phyloP scores from a whole-genome alignment of 2,113 vertebrate species.

The Dicrurus megarhynchus region DNA sequence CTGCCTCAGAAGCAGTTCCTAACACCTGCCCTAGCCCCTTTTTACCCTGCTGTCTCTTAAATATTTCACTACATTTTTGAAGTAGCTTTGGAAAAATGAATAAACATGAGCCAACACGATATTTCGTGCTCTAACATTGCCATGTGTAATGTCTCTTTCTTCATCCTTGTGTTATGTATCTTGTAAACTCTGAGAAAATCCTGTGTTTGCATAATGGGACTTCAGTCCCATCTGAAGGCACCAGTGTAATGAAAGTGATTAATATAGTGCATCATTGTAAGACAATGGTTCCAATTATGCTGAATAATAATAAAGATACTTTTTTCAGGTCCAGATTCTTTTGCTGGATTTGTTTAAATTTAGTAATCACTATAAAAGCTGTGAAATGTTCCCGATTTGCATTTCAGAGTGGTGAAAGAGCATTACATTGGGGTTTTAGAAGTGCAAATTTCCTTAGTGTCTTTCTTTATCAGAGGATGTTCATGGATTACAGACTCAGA shows the following conservation, averaged over 20 bases:
- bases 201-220: background rate
- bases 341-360: background rate
- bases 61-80: background rate
- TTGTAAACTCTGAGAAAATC: background rate
- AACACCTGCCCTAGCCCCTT: background rate
- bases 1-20: background rate
- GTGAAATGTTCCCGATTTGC: background rate
- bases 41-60: background rate
- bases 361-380: background rate
- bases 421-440: background rate
- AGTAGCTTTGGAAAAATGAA: background rate
- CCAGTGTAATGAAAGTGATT: background rate
- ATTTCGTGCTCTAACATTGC: background rate
- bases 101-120: background rate
- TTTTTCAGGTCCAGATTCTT: background rate
- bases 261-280: background rate
- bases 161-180: background rate
- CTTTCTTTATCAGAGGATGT: background rate
- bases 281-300: background rate
- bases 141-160: background rate
- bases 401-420: slow-evolving; percentile 10
- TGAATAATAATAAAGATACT: background rate
- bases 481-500: background rate
- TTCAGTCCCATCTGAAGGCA: background rate
- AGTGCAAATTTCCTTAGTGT: background rate